A percentile compares a stretch with the other conserved stretches of the same genome.
These are phyloP conservation scores for Nicator chloris DNA, from an alignment of 2,113 vertebrate species.

Conservation along the genomic window DNA sequence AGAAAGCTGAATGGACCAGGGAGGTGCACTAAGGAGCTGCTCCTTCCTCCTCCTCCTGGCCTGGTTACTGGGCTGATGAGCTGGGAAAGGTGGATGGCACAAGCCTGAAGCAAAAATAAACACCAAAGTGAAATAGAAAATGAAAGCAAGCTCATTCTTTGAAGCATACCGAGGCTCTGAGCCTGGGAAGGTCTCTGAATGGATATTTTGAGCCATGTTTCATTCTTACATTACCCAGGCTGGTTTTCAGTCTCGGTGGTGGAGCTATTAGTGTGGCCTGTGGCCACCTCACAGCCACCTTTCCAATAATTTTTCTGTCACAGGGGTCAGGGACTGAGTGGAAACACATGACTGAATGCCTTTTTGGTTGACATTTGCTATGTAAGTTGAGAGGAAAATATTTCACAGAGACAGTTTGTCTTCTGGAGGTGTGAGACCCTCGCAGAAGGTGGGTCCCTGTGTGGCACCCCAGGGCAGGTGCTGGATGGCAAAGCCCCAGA, in stretches of 20 bases:
- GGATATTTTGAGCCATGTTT: not conserved
- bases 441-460: accelerated
- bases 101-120: not conserved
- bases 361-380: not conserved
- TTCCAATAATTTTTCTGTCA: not conserved
- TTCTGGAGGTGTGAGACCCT: not conserved
- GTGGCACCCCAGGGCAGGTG: not conserved
- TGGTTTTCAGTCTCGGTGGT: not conserved
- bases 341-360: not conserved
- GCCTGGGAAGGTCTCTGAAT: not conserved
- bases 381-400: not conserved
- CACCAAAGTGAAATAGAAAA: not conserved
- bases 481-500: not conserved
- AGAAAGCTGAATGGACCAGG: not conserved
- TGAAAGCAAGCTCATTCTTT: not conserved
- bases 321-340: not conserved
- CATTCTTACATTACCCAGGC: not conserved
- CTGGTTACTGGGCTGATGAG: not conserved
- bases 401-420: not conserved
- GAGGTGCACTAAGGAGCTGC: not conserved
- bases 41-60: not conserved
- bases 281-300: not conserved
- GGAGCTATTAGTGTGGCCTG: not conserved
- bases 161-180: not conserved
- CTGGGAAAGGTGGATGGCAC: not conserved